phyloP scores from a whole-genome alignment of 2,888 invertebrate genomes.

The Leptopilina syphax region DNA sequence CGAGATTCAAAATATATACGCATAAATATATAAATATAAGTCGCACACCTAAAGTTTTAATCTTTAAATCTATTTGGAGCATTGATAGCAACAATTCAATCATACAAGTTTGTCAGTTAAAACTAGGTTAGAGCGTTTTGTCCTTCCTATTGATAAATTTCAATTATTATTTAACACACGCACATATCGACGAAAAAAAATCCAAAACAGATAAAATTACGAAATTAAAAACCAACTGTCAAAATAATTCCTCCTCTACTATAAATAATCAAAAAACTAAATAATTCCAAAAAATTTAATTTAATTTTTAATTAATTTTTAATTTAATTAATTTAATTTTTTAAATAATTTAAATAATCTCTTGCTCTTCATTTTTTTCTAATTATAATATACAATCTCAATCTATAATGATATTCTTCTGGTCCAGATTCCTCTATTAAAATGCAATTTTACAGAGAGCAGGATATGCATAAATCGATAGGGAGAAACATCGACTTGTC shows the following conservation, averaged over 20 bases:
- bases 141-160: constrained; percentile 2
- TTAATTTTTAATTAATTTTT: too few species aligned
- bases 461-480: constrained; percentile 35
- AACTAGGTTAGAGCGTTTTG: constrained; percentile 2
- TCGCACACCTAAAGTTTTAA: constrained; percentile 20
- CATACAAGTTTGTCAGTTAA: background rate
- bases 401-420: constrained; percentile 35
- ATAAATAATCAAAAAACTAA: too few species aligned
- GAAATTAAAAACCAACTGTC: too few species aligned
- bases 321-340: too few species aligned
- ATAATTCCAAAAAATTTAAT: too few species aligned
- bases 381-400: background rate
- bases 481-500: constrained; percentile 11
- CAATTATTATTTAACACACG: background rate
- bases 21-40: background rate
- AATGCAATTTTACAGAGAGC: background rate
- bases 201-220: background rate
- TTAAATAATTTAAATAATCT: too few species aligned
- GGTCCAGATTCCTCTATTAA: constrained; percentile 17
- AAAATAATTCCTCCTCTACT: too few species aligned
- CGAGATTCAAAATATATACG: background rate
- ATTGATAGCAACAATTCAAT: constrained; percentile 2
- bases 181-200: background rate
- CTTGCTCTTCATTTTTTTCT: too few species aligned
- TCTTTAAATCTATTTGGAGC: constrained; percentile 28